These are phyloP conservation scores for Hetaerina titia DNA, from an alignment of 2,888 invertebrate species.

Conservation along the genomic window DNA sequence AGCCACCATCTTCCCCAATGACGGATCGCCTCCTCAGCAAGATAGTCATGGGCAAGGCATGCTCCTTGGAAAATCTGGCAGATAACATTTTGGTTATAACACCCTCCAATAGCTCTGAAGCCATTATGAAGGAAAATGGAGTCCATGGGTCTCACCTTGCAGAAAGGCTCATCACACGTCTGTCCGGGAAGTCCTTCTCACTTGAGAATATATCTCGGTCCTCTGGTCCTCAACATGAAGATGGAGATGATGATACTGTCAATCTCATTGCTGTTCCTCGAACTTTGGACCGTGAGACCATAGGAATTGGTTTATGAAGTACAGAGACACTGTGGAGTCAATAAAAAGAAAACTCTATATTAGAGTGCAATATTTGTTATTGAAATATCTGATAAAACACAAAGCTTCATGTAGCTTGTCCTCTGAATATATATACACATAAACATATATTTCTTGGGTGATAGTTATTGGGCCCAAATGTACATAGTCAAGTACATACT, in stretches of 20 bases:
- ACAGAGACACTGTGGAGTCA: not conserved
- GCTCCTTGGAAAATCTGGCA: constrained; percentile 49
- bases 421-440: not conserved
- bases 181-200: constrained; percentile 45
- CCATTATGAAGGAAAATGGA: not conserved
- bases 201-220: constrained; percentile 58
- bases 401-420: not conserved
- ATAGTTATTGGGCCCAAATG: not conserved
- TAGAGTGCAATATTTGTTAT: not conserved
- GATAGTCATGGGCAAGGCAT: constrained; percentile 50
- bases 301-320: constrained; percentile 30
- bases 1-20: constrained; percentile 45
- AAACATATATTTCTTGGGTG: not conserved
- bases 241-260: constrained; percentile 14
- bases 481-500: not conserved
- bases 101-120: not conserved
- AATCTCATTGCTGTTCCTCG: constrained; percentile 47
- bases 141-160: not conserved
- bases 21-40: constrained; percentile 43
- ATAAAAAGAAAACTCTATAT: constrained; percentile 27
- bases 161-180: constrained; percentile 40
- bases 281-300: constrained; percentile 41
- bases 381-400: not conserved
- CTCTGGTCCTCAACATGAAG: not conserved
- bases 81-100: constrained; percentile 29